A percentile compares a stretch with the other conserved stretches of the same genome.
These are phyloP conservation scores for Takifugu rubripes DNA, from an alignment of 2,797 vertebrate species.

Conservation along the genomic window DNA sequence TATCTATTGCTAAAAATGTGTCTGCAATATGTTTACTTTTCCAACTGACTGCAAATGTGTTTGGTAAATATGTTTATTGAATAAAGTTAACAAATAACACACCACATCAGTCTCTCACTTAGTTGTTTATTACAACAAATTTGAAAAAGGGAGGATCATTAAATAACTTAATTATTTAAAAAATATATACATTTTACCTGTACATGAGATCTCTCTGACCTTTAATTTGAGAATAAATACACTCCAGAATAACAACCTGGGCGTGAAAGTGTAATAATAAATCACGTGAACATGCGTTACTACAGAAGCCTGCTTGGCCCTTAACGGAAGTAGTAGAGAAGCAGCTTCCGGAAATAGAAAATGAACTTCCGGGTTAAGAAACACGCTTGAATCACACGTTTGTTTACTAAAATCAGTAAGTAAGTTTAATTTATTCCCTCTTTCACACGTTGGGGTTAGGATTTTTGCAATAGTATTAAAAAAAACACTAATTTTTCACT, in stretches of 20 bases:
- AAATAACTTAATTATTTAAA: too few relatives aligned
- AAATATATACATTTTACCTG: too few relatives aligned
- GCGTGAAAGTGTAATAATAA: too few relatives aligned
- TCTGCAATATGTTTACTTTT: neutral
- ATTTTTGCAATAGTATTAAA: too few relatives aligned
- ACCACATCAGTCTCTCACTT: neutral
- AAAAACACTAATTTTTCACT: too few relatives aligned
- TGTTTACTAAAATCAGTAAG: slow-evolving; percentile 36
- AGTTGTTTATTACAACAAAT: neutral
- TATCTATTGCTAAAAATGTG: too few relatives aligned
- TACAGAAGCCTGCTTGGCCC: slow-evolving; percentile 1
- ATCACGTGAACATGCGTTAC: slow-evolving; percentile 2
- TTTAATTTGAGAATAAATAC: too few relatives aligned
- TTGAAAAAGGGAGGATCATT: neutral
- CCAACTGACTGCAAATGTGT: neutral
- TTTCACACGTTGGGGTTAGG: too few relatives aligned
- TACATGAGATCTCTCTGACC: too few relatives aligned
- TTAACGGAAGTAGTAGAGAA: neutral
- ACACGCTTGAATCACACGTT: slow-evolving; percentile 42
- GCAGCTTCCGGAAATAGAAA: slow-evolving; percentile 11
- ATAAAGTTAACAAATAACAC: too few relatives aligned
- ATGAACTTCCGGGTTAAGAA: slow-evolving; percentile 46
- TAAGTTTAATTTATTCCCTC: slow-evolving; percentile 1
- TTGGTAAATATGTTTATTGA: too few relatives aligned
- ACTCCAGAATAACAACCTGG: too few relatives aligned